A percentile compares a stretch with the other conserved stretches of the same genome.
Evolutionary conservation across 2,113 vertebrate species (phyloP).

Genomic region (Grammomys surdaster): DNA sequence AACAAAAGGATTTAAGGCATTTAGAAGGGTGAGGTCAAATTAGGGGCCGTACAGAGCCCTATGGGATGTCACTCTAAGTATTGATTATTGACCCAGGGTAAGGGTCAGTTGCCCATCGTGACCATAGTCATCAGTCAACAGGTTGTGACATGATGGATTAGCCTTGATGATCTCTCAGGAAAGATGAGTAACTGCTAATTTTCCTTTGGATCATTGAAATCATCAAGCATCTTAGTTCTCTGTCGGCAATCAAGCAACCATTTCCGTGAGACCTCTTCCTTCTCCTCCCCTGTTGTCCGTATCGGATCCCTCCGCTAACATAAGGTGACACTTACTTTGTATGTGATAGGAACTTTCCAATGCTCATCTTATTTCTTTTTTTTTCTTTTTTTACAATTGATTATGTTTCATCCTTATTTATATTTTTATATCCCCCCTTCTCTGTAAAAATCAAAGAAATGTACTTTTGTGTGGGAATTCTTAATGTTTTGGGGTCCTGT

Average conservation of each 20-base stretch:
- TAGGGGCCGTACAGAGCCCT: background rate
- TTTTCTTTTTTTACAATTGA: background rate
- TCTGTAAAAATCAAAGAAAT: background rate
- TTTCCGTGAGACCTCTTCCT: background rate
- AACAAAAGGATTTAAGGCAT: background rate
- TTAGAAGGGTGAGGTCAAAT: background rate
- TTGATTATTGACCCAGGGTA: background rate
- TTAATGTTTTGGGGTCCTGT: background rate
- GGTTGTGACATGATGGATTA: background rate
- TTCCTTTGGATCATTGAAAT: background rate
- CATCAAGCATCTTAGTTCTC: background rate
- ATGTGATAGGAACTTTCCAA: background rate
- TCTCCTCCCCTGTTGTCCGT: background rate
- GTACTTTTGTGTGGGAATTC: background rate
- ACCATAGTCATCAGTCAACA: background rate
- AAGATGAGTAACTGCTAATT: background rate
- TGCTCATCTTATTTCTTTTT: too few species aligned
- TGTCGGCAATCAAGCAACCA: background rate
- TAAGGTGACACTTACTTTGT: background rate
- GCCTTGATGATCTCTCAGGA: background rate
- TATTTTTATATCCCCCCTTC: background rate
- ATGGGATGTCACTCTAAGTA: background rate
- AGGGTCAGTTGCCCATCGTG: background rate
- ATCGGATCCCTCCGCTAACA: background rate
- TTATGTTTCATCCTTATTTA: background rate